Base-by-base conservation (phyloP, 2,113 vertebrate genomes). In the Nothobranchius kuhntae region DNA sequence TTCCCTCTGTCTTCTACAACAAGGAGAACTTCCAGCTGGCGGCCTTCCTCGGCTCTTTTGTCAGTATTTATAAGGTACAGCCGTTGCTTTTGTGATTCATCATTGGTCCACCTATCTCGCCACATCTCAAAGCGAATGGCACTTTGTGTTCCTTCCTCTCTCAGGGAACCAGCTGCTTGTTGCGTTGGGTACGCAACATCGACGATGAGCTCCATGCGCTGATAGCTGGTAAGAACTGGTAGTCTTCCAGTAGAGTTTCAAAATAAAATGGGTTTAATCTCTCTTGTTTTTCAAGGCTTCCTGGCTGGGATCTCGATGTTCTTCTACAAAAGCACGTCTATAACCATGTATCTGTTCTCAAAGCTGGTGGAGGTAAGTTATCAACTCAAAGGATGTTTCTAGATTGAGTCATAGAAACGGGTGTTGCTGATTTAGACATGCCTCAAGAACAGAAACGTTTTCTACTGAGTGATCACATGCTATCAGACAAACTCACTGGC, bases 261-360 rank as follows among this genome's bases (percentile, higher is more conserved):
- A 8, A 26, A 10, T 48, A 30, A 30, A 4, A 30, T 30, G 30
- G 3, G 2, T 2, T 0, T 8, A 52, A 24, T 56, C 2, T 62
- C 6, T 44, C 38, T 3, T 38, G 4, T 65, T 15, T 58, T 58
- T 55, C 0, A 50, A 99, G 98, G 98, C 7, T 97, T 98, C 86
- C 90, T 99, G 85, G 98, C 98, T 57, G 98, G 98, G 60, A 73
- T 94, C 51, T 99, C 98, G 21, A 99, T 99, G 98, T 98, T 98
- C 94, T 99, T 99, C 93, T 99, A 99, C 92, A 98, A 95, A 93
- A 99, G 98, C 85, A 99, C 98, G 35, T 91, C 95, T n/a, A 98
- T 99, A 89, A 98, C 97, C 61, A 99, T 99, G 98, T 99, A 99
- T 88, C 94, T 99, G 75, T 95, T 95, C 80, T 97, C 96, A 40